Conservation (phyloP, 1,140 invertebrate species). For the Plectrocnemia conspersa region DNA sequence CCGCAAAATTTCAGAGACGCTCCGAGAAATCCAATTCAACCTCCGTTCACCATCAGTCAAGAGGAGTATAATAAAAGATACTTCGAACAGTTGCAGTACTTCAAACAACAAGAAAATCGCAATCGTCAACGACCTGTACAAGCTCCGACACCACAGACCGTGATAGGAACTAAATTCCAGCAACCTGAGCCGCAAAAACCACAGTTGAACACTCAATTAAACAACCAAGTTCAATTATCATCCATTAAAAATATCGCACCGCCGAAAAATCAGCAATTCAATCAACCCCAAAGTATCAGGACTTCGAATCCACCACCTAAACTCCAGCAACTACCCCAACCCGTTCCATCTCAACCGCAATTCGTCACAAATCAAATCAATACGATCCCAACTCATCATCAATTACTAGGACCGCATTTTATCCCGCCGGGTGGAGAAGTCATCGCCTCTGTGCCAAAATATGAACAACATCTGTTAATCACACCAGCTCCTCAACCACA, state of each 20-base stretch:
- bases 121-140: constrained; percentile 43
- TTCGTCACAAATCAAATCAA: too few species aligned
- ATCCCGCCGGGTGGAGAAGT: constrained; percentile 61
- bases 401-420: constrained; percentile 42
- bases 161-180: constrained; percentile 35
- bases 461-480: constrained; percentile 67
- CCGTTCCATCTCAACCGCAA: constrained; percentile 41
- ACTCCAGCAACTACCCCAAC: constrained; percentile 36
- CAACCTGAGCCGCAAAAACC: constrained; percentile 40
- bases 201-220: constrained; percentile 40
- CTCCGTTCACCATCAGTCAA: constrained; percentile 33
- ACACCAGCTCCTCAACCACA: constrained; percentile 40
- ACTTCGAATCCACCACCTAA: constrained; percentile 40
- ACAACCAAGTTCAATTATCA: constrained; percentile 11
- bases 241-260: constrained; percentile 11
- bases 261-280: constrained; percentile 39
- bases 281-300: constrained; percentile 40
- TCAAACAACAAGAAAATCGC: constrained; percentile 37
- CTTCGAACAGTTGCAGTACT: constrained; percentile 34
- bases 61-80: constrained; percentile 35
- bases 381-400: constrained; percentile 47
- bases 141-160: constrained; percentile 39
- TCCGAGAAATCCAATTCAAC: constrained; percentile 39
- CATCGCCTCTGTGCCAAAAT: constrained; percentile 67
- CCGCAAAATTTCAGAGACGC: constrained; percentile 39